A percentile compares a stretch with the other conserved stretches of the same genome.
Conservation (phyloP, 2,888 invertebrate genomes). For the Eumacrocentrus americanus region DNA sequence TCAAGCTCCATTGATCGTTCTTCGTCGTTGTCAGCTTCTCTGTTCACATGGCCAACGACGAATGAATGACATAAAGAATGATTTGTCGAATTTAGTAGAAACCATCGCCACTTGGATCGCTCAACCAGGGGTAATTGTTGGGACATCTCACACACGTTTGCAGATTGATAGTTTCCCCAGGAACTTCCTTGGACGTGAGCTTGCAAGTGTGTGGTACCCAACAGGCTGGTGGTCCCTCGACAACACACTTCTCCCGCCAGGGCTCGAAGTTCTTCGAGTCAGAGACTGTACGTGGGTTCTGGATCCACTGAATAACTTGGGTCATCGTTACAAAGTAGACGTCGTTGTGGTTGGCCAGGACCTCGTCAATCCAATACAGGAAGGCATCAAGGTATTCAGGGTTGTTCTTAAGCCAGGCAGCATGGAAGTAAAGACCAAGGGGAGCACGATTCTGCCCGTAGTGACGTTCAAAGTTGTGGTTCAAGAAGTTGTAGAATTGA, state of each 20-base stretch:
- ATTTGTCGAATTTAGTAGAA: constrained; percentile 72
- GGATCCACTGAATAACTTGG: constrained; percentile 96
- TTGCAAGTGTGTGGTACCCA: constrained; percentile 92
- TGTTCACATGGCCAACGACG: no score
- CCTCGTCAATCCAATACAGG: constrained; percentile 92
- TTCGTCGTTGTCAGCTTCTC: background rate
- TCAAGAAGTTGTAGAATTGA: constrained; percentile 92
- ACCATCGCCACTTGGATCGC: constrained; percentile 89
- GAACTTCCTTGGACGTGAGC: constrained; percentile 89
- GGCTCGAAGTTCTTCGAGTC: constrained; percentile 92
- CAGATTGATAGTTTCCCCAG: constrained; percentile 91
- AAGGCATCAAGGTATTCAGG: constrained; percentile 92
- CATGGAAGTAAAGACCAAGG: constrained; percentile 89
- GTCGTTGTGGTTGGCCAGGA: constrained; percentile 82
- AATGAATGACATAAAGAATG: background rate
- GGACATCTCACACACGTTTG: constrained; percentile 94
- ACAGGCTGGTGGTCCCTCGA: constrained; percentile 82
- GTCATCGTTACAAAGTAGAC: constrained; percentile 96
- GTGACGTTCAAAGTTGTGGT: constrained; percentile 91
- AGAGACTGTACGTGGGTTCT: constrained; percentile 82
- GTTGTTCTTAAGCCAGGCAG: constrained; percentile 91
- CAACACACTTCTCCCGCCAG: constrained; percentile 92
- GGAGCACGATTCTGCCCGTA: constrained; percentile 90
- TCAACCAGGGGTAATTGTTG: constrained; percentile 93
- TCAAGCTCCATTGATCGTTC: no score